Conservation (phyloP, 2,113 vertebrate genomes). For the Emydura subglobosa region DNA sequence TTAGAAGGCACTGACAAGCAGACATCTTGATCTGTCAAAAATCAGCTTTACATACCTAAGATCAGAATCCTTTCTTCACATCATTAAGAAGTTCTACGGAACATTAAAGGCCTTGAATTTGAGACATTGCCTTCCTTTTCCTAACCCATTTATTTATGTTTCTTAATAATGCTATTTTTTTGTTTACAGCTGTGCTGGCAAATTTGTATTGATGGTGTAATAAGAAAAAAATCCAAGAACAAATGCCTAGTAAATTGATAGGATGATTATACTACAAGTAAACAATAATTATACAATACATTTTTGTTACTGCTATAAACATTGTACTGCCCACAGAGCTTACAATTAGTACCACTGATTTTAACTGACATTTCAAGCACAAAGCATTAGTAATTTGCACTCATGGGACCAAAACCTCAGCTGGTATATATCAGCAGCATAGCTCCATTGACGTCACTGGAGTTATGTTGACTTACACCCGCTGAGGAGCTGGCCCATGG, state of each 20-base stretch:
- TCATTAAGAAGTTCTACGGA: not conserved
- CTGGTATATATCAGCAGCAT: not conserved
- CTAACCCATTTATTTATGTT: not conserved
- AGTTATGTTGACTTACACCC: not conserved
- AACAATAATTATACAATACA: constrained; percentile 54
- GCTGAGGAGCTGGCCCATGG: not conserved
- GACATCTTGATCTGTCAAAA: not conserved
- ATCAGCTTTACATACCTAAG: not conserved
- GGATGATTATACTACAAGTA: constrained; percentile 43
- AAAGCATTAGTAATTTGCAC: constrained; percentile 56
- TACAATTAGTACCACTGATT: constrained; percentile 47
- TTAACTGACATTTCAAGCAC: constrained; percentile 52
- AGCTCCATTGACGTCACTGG: not conserved
- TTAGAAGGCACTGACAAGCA: not conserved
- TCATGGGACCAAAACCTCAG: constrained; percentile 2
- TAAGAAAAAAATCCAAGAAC: constrained; percentile 4
- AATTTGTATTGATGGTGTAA: constrained; percentile 15
- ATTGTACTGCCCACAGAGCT: constrained; percentile 28
- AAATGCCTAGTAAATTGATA: constrained; percentile 56
- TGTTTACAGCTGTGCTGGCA: constrained; percentile 26
- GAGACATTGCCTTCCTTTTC: not conserved
- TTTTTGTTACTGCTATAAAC: constrained; percentile 43
- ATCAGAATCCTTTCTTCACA: not conserved
- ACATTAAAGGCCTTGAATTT: not conserved
- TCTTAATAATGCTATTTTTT: constrained; percentile 4